Percentiles rank a stretch among this genome's conserved stretches.
Evolutionary conservation across 1,140 invertebrate genomes (phyloP).

Genomic region (Camponotus floridanus): DNA sequence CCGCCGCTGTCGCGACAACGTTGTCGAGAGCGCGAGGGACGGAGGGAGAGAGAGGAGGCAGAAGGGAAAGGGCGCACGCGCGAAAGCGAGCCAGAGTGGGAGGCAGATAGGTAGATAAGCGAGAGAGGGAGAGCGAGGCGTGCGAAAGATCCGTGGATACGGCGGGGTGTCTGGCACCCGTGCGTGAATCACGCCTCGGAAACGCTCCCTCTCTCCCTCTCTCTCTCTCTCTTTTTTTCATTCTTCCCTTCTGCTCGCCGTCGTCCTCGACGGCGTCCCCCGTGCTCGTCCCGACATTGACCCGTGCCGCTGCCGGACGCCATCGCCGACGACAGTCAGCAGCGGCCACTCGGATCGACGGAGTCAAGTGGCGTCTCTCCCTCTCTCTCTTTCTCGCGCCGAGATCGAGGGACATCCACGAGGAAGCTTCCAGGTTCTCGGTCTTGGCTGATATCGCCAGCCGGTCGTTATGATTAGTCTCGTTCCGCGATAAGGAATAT

Average conservation of each 20-base stretch:
- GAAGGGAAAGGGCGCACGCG: constrained; percentile 51
- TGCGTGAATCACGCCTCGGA: constrained; percentile 78
- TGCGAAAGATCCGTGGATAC: constrained; percentile 62
- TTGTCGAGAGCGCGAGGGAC: neutral
- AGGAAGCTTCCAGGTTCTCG: constrained; percentile 46
- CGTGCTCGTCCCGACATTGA: constrained; percentile 70
- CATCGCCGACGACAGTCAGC: constrained; percentile 18
- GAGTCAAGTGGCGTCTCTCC: constrained; percentile 24
- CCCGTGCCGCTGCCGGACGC: constrained; percentile 61
- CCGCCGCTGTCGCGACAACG: neutral
- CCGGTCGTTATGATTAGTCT: constrained; percentile 17
- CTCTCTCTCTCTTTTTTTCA: neutral
- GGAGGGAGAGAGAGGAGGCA: neutral
- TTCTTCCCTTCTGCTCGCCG: constrained; percentile 38
- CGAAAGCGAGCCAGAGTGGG: constrained; percentile 38
- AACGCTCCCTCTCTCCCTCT: constrained; percentile 66
- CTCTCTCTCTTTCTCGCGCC: neutral
- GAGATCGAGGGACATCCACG: constrained; percentile 42
- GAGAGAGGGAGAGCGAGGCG: constrained; percentile 33
- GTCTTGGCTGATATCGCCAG: neutral
- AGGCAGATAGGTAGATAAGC: constrained; percentile 23
- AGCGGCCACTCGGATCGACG: constrained; percentile 27
- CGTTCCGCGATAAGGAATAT: constrained; percentile 14
- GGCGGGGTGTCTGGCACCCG: constrained; percentile 74
- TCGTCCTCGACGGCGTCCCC: constrained; percentile 64